A percentile compares a stretch with the other conserved stretches of the same genome.
phyloP scores from a whole-genome alignment of 1,140 invertebrate species.

The Branchinecta lynchi region DNA sequence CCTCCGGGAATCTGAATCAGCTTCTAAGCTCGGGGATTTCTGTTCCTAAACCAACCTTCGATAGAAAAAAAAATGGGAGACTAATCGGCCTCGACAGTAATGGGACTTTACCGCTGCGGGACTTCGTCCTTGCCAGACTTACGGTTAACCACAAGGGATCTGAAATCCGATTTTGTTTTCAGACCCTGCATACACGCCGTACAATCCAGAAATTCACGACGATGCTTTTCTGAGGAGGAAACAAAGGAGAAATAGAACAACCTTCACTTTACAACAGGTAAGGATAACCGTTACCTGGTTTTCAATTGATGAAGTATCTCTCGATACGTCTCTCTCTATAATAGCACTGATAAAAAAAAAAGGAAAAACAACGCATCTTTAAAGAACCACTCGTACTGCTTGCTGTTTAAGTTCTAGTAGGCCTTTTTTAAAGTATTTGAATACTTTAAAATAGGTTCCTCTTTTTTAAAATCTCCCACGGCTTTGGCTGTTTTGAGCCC shows the following conservation, averaged over 20 bases:
- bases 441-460: too few species aligned
- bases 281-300: constrained; percentile 17
- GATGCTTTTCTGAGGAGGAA: constrained; percentile 91
- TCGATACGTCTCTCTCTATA: not conserved
- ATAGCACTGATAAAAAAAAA: too few species aligned
- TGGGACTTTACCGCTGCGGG: not conserved
- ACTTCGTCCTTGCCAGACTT: too few species aligned
- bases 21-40: not conserved
- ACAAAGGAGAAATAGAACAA: constrained; percentile 85
- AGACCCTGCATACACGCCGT: constrained; percentile 79
- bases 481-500: too few species aligned
- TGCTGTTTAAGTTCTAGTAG: too few species aligned
- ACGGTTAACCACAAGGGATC: too few species aligned
- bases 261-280: constrained; percentile 90
- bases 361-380: not conserved
- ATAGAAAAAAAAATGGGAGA: not conserved
- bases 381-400: not conserved
- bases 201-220: constrained; percentile 80
- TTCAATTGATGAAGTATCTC: not conserved
- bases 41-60: not conserved
- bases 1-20: not conserved
- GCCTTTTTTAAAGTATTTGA: too few species aligned
- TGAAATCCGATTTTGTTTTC: constrained; percentile 26
- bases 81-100: not conserved
- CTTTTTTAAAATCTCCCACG: too few species aligned